Base-by-base conservation (phyloP, 2,888 invertebrate species). In the Xiphydria camelus region DNA sequence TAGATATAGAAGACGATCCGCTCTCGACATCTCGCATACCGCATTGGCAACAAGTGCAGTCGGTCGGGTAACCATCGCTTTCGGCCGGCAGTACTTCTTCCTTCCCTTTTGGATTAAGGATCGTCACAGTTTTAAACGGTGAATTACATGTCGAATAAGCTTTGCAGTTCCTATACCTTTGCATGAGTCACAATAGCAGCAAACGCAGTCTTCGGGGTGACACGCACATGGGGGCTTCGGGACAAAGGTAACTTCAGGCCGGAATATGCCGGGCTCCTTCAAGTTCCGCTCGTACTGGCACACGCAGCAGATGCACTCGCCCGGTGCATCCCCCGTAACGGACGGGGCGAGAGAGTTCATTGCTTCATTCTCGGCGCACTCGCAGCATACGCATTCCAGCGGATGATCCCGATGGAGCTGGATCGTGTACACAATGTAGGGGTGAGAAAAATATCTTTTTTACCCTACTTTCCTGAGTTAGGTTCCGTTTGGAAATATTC, bases 311-410 rank as follows among this genome's bases (percentile, higher is more conserved):
- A 25, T 23, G 29, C 45, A 45, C 32, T n/a, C 9, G 23, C 40
- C 40, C 7, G 45, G 5, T 17, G 14, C 19, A 12, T 33, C 26
- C 12, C 33, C 15, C 7, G 34, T n/a, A 19, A 10, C 21, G 1
- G 40, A 45, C 1, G 34, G 12, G 7, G 33, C 45, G 22, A 45
- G 15, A 15, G 45, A 45, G 34, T 45, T 40, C 39, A 45, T 40
- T n/a, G 25, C 26, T 15, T 45, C 19, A 22, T 40, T 25, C 1
- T 33, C 40, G 7, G 5, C 23, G 5, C 45, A 45, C 9, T 40
- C 39, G 19, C 45, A 45, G 19, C 45, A 45, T 9, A 26, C 14
- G 14, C 45, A 45, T 39, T 18, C 25, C 4, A 31, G 5, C 9
- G 26, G 33, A 22, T 40, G 32, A 5, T 12, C 25, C 12, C 25